These are phyloP conservation scores for Amphiura filiformis DNA, from an alignment of 35 echinoderm and acorn worm species.

Conservation along the genomic window DNA sequence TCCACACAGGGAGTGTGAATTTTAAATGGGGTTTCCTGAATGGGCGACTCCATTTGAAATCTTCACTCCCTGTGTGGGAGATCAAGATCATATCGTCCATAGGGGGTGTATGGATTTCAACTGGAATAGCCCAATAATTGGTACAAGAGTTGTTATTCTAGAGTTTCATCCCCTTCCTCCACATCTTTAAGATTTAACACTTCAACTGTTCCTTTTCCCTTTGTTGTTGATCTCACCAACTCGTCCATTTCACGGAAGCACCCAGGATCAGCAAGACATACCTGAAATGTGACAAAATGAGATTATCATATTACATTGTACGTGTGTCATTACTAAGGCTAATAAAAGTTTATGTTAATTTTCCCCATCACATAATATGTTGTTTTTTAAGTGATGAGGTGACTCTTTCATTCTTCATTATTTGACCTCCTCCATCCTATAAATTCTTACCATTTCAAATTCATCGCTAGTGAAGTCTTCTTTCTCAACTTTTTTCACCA, in stretches of 20 bases:
- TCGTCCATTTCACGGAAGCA: slow-evolving; percentile 91
- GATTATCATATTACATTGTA: no score
- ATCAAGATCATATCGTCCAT: no score
- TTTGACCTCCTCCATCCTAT: no score
- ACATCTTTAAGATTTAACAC: slow-evolving; percentile 93
- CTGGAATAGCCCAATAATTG: no score
- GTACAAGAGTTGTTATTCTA: slow-evolving; percentile 91
- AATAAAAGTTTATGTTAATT: not conserved
- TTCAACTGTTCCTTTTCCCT: slow-evolving; percentile 79
- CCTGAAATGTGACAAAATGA: slow-evolving; percentile 48
- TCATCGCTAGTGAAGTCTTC: slow-evolving; percentile 70
- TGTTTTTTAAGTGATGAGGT: no score
- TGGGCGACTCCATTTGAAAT: no score
- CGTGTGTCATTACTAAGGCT: not conserved
- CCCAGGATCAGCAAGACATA: slow-evolving; percentile 89
- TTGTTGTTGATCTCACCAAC: slow-evolving; percentile 64
- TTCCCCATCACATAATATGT: not conserved
- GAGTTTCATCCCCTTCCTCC: slow-evolving; percentile 94
- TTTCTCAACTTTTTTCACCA: slow-evolving; percentile 79
- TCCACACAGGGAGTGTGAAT: no score
- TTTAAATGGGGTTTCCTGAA: no score
- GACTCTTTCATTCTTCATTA: no score
- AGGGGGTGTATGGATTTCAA: no score
- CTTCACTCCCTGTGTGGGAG: no score
- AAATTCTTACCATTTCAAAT: slow-evolving; percentile 78